Evolutionary conservation across 2,888 invertebrate species (phyloP).

Genomic region (Colostygia pectinataria): DNA sequence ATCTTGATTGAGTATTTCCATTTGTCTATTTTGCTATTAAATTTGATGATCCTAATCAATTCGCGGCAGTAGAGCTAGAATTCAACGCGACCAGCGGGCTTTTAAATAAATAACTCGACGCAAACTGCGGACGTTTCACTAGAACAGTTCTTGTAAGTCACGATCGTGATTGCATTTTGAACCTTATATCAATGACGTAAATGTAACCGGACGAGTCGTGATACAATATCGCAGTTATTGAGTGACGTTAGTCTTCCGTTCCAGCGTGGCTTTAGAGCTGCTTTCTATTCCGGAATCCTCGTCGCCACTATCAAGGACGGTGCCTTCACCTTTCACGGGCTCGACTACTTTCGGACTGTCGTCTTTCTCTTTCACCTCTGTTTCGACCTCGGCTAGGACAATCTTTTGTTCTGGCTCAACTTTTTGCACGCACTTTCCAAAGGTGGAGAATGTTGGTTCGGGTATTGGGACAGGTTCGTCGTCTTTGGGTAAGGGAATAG

Average conservation of each 20-base stretch:
- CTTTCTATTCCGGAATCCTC: constrained; percentile 87
- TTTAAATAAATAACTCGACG: too few relatives aligned
- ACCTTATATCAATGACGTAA: too few relatives aligned
- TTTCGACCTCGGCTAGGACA: constrained; percentile 49
- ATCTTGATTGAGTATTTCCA: too few relatives aligned
- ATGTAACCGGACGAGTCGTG: too few relatives aligned
- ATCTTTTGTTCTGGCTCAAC: constrained; percentile 58
- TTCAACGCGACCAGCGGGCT: too few relatives aligned
- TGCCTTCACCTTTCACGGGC: constrained; percentile 81
- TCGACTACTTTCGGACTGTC: constrained; percentile 54
- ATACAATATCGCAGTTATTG: constrained; percentile 34
- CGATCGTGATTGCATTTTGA: too few relatives aligned
- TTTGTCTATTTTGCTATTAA: too few relatives aligned
- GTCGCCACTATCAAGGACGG: constrained; percentile 85
- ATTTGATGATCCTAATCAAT: too few relatives aligned
- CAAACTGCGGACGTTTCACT: neutral
- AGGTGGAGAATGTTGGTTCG: constrained; percentile 83
- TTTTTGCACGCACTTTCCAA: constrained; percentile 75
- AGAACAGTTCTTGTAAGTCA: neutral
- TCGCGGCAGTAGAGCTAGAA: too few relatives aligned
- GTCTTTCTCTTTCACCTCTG: constrained; percentile 47
- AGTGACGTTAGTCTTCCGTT: constrained; percentile 70
- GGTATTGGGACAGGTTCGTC: constrained; percentile 54
- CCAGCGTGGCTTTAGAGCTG: constrained; percentile 82
- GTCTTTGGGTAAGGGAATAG: constrained; percentile 52